Base-by-base conservation (phyloP, 23 tunicate species). In the Phallusia fumigata region DNA sequence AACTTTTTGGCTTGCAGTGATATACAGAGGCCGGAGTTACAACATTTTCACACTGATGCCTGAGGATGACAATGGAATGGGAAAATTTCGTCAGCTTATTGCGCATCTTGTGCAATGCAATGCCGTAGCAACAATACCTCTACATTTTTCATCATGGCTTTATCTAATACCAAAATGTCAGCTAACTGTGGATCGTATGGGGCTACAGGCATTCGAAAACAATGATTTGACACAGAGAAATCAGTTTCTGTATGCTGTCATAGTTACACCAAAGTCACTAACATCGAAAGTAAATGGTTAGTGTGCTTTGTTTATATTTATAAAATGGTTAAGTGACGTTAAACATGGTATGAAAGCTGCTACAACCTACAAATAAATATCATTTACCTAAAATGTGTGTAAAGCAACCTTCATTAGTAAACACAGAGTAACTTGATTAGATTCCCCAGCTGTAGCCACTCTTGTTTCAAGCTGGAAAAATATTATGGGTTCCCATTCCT, bases 81-180 rank as follows among this genome's bases (percentile, higher is more conserved):
- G 88, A 36, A 92, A 92, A 64, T 92, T 92, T 53, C 88, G 97
- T 64, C 97, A 92, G 80, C 86, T 92, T 21, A 84, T 92, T 53
- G 97, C 85, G 11, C 86, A 83, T 44, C 91, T 92, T 0, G 97
- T 87, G 0, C 97, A 92, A 65, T 36, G 52, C 24, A 64, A 76
- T 19, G 75, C 88, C 19, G 88, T 81, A 22, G 97, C 91, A 26
- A 82, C 83, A 32, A 82, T 92, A 15, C 90, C 91, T 19, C 74
- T 87, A 28, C 87, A 86, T 10, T 82, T 77, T 64, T 84, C 86
- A 74, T 77, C 93, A 32, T 82, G 85, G 24, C 47, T 92, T 24
- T 92, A 86, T 79, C 78, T 92, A 65, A 30, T 92, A 30, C 88
- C 97, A 28, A 74, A 76, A 36, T 83, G 92, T 58, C 30, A 44